A percentile compares a stretch with the other conserved stretches of the same genome.
phyloP scores from a whole-genome alignment of 53 echinoderm and acorn worm genomes.

The Apostichopus leukothele region DNA sequence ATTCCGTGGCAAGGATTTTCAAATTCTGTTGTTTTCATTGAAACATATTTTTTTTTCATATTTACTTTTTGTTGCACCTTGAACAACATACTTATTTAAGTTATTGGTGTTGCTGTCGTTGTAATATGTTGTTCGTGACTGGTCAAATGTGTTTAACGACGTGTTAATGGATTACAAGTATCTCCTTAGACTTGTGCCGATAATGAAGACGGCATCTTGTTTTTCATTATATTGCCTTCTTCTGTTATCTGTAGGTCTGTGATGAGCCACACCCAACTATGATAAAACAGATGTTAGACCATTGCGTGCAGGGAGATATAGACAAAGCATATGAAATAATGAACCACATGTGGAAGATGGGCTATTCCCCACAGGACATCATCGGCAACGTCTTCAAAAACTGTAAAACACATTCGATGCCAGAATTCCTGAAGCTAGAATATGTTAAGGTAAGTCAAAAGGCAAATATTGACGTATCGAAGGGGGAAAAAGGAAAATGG shows the following conservation, averaged over 20 bases:
- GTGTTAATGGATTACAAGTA: too few species aligned
- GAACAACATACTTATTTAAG: too few species aligned
- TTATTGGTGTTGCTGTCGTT: too few species aligned
- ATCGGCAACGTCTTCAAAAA: slow-evolving; percentile 84
- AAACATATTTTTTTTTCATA: too few species aligned
- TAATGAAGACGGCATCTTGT: too few species aligned
- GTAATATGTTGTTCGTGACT: too few species aligned
- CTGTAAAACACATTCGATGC: slow-evolving; percentile 90
- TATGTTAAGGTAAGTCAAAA: slow-evolving; percentile 83
- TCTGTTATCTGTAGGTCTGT: slow-evolving; percentile 67
- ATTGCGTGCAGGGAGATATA: slow-evolving; percentile 84
- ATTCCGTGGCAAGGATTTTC: too few species aligned
- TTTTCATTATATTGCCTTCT: background rate
- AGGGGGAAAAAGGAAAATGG: background rate
- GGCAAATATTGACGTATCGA: background rate
- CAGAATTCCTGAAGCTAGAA: slow-evolving; percentile 92
- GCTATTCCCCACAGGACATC: slow-evolving; percentile 93
- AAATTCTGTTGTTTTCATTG: too few species aligned
- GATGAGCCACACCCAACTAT: slow-evolving; percentile 97
- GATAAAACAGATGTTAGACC: slow-evolving; percentile 88
- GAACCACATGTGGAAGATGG: slow-evolving; percentile 93
- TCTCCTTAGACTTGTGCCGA: too few species aligned
- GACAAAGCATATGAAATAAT: slow-evolving; percentile 90
- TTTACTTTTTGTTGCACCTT: too few species aligned
- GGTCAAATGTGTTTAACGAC: too few species aligned